Evolutionary conservation across 2,113 vertebrate genomes (phyloP).

Genomic region (Pelobates fuscus): DNA sequence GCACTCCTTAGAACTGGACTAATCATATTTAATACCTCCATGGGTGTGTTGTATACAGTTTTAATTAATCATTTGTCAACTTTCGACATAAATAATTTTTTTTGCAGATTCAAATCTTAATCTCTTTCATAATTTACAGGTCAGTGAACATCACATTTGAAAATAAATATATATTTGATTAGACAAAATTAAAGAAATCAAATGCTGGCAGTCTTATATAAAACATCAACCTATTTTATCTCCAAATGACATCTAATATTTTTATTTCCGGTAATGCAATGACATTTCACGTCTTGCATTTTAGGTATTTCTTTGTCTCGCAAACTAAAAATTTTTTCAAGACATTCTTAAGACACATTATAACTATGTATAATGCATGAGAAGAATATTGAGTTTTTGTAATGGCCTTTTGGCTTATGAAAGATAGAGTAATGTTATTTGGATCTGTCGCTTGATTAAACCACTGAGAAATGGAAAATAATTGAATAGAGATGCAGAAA

Average conservation of each 20-base stretch:
- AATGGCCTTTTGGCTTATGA: conserved; percentile 30
- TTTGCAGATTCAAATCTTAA: conserved; percentile 59
- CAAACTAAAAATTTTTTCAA: conserved; percentile 8
- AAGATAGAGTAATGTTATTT: conserved; percentile 24
- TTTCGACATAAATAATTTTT: conserved; percentile 59
- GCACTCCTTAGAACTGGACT: no score
- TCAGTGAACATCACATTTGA: conserved; percentile 57
- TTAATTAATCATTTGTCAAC: conserved; percentile 66
- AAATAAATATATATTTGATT: conserved; percentile 54
- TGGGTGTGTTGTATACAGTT: conserved; percentile 55
- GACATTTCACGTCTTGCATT: neutral
- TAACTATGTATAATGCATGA: neutral
- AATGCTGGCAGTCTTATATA: conserved; percentile 58
- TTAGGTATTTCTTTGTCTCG: conserved; percentile 24
- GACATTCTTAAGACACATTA: conserved; percentile 5
- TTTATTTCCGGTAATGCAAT: conserved; percentile 1
- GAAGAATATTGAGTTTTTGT: conserved; percentile 55
- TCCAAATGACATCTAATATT: conserved; percentile 25
- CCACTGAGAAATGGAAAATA: conserved; percentile 24
- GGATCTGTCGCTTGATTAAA: conserved; percentile 21
- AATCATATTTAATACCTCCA: conserved; percentile 52
- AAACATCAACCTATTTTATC: conserved; percentile 55
- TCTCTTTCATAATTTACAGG: conserved; percentile 61
- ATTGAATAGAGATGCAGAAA: no score
- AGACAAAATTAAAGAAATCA: conserved; percentile 54